A percentile compares a stretch with the other conserved stretches of the same genome.
Evolutionary conservation across 1,140 invertebrate genomes (phyloP).

Genomic region (Drosophila parvula): DNA sequence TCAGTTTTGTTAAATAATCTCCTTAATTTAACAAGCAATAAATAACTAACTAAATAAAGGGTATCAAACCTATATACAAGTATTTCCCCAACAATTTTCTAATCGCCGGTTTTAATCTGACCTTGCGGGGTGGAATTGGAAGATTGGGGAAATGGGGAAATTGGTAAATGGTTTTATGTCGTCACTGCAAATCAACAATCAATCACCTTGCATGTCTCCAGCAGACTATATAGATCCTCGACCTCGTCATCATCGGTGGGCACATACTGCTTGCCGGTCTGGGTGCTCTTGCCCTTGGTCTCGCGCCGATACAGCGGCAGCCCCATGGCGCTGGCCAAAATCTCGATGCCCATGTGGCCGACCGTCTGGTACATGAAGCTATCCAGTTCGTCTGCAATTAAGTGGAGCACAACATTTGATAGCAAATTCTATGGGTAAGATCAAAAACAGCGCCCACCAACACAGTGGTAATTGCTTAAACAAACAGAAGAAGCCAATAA

Average conservation of each 20-base stretch:
- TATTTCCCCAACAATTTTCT: background rate
- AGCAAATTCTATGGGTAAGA: background rate
- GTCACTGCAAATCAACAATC: constrained; percentile 8
- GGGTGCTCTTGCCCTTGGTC: constrained; percentile 92
- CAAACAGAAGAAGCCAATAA: constrained; percentile 20
- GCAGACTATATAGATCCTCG: constrained; percentile 97
- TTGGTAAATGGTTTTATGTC: too few species aligned
- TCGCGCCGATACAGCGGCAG: constrained; percentile 94
- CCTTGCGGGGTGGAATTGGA: background rate
- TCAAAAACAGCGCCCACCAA: background rate
- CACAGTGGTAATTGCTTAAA: constrained; percentile 22
- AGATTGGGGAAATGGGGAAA: background rate
- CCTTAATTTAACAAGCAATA: too few species aligned
- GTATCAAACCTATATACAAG: background rate
- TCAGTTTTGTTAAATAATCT: too few species aligned
- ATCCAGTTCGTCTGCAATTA: constrained; percentile 94
- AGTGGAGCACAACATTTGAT: too few species aligned
- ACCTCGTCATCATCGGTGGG: constrained; percentile 97
- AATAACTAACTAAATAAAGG: too few species aligned
- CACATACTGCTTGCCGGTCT: constrained; percentile 92
- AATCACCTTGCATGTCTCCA: constrained; percentile 92
- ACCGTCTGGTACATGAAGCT: constrained; percentile 99
- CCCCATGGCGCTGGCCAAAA: constrained; percentile 96
- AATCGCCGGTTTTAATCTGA: constrained; percentile 16
- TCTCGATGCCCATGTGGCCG: constrained; percentile 96